Base-by-base conservation (phyloP, 2,797 vertebrate genomes). In the Choloepus didactylus region DNA sequence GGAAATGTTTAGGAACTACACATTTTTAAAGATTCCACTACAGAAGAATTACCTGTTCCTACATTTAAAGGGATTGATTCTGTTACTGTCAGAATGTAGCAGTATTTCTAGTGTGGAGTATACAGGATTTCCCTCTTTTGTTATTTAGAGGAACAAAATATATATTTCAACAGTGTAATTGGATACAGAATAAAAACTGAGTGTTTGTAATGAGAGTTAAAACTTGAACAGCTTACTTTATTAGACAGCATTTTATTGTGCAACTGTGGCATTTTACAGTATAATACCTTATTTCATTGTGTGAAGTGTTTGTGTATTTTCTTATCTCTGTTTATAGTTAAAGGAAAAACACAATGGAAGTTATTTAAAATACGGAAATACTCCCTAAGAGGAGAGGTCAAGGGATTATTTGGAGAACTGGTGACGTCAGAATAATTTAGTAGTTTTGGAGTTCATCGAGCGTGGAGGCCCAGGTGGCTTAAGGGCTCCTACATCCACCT, bases 61-160 rank as follows among this genome's bases (percentile, higher is more conserved):
- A 87, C 56, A 46, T 80, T 89, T 19, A 0, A 62, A 81, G 54
- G 49, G 69, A 73, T 97, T 94, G 54, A 9, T 93, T 94, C 46
- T 86, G 59, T 88, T 56, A 76, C 90, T 92, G 4, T 49, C 83
- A 96, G 85, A 86, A 93, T 87, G 83, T 86, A 64, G 76, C 82
- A 88, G 59, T 64, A 46, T 88, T 95, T 72, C 0, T 5, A 38
- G 56, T 31, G 72, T 73, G 25, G 0, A 2, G 72, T 83, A 18
- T 54, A 79, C 49, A 97, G 87, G 88, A 75, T 96, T 97, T 87
- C 73, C 67, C 69, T 14, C 18, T 94, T 97, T 66, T 95, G 83
- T 83, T 96, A 75, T 69, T 82, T 23, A 25, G 2, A 56, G 60
- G 92, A 89, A 96, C 18, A 6, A 80, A 41, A 70, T 35, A 38